Base-by-base conservation (phyloP, 2,888 invertebrate species). In the Cylloceria caligata region DNA sequence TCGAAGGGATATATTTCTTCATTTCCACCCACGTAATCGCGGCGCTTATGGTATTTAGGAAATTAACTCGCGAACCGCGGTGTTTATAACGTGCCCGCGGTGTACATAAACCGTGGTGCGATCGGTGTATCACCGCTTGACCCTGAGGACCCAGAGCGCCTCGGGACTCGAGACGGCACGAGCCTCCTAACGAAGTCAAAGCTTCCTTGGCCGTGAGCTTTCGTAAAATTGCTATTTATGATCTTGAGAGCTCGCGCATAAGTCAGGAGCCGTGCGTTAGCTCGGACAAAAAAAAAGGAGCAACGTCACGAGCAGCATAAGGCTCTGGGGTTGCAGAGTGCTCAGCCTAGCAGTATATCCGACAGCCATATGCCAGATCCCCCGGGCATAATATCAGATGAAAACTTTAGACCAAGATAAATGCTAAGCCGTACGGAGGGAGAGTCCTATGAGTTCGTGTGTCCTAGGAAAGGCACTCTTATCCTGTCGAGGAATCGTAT, bases 341-440 rank as follows among this genome's bases (percentile, higher is more conserved):
- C 71, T 55, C 69, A 69, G 21, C 55, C 30, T 9, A 30, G 52
- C 55, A 55, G 57, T 71, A 71, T 68, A 65, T 78, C 73, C 77
- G 68, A 62, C 71, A 75, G 34, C 45, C 75, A 42, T 55, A 75
- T 69, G 75, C 62, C 34, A 16, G 55, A 74, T 34, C 65, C 73
- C 71, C 42, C 30, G 80, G 67, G 79, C 69, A 82, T 86, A 83
- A 83, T 85, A 85, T 86, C 80, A 85, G 84, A 85, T 86, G 85
- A 86, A 86, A 88, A 87, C 71, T 87, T 86, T 85, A 60, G 84
- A 83, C 74, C 83, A 84, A 86, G 88, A 88, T 86, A 84, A 86
- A 86, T 86, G 83, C 83, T 83, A 64, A 60, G 42, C 62, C 30
- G 45, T 65, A 27, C 52, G 62, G 55, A 49, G 65, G 30, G 60